phyloP scores from a whole-genome alignment of 2,797 vertebrate genomes.

The Danio aesculapii region DNA sequence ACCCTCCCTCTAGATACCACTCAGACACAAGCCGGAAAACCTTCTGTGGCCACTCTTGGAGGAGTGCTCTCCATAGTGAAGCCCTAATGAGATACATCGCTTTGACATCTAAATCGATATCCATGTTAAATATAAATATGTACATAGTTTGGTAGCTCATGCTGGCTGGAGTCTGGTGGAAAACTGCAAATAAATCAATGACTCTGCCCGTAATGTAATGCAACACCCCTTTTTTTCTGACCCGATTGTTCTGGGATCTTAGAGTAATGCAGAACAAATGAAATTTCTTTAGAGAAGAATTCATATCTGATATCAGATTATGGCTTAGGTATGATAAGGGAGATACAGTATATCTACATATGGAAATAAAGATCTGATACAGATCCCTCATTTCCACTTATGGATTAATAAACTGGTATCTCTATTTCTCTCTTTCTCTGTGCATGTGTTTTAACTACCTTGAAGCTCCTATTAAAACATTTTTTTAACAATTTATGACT shows the following conservation, averaged over 20 bases:
- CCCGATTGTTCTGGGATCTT: constrained; percentile 10
- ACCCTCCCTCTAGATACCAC: constrained; percentile 45
- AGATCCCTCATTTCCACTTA: neutral
- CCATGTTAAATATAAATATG: constrained; percentile 61
- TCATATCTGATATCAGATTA: constrained; percentile 37
- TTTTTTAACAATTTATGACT: too few species aligned
- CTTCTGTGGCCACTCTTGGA: constrained; percentile 39
- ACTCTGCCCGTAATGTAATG: constrained; percentile 43
- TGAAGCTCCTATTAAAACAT: too few species aligned
- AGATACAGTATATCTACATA: constrained; percentile 7
- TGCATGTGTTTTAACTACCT: too few species aligned
- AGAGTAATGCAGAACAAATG: constrained; percentile 40
- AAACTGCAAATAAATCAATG: constrained; percentile 55
- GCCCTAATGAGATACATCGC: constrained; percentile 38
- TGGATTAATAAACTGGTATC: neutral
- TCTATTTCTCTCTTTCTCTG: too few species aligned
- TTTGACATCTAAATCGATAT: constrained; percentile 53
- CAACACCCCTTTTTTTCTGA: constrained; percentile 18
- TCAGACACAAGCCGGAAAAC: constrained; percentile 45
- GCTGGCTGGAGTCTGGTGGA: constrained; percentile 21
- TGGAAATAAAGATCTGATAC: neutral
- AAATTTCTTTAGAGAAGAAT: constrained; percentile 18
- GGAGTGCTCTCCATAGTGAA: constrained; percentile 30
- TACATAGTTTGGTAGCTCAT: constrained; percentile 52
- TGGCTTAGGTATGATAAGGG: neutral